phyloP scores from a whole-genome alignment of 2,113 vertebrate species.

The Malurus elegans region DNA sequence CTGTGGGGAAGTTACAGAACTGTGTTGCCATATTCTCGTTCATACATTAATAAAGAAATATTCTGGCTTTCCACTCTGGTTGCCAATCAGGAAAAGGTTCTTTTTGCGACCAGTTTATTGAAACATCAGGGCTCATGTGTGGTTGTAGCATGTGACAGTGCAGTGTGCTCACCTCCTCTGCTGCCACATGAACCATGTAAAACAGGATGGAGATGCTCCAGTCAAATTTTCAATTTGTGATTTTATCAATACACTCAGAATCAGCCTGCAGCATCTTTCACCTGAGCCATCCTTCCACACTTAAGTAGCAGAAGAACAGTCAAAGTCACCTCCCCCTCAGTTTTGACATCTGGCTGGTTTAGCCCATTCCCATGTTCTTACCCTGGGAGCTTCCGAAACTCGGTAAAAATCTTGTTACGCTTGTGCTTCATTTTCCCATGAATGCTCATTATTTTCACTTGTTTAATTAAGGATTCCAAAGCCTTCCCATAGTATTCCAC shows the following conservation, averaged over 20 bases:
- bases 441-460: conserved; percentile 83
- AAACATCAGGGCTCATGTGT: background rate
- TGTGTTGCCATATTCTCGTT: background rate
- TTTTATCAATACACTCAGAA: background rate
- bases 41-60: background rate
- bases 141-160: fast-evolving
- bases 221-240: background rate
- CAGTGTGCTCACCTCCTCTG: background rate
- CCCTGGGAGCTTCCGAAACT: conserved; percentile 85
- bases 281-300: background rate
- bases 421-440: conserved; percentile 97
- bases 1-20: background rate
- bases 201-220: too few relatives aligned
- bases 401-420: conserved; percentile 89
- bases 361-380: background rate
- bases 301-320: fast-evolving
- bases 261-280: background rate
- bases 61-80: background rate
- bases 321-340: background rate
- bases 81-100: background rate
- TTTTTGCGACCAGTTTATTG: background rate
- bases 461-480: conserved; percentile 83
- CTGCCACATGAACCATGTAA: background rate
- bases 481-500: conserved; percentile 95
- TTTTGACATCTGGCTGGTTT: background rate